Conservation (phyloP, 2,888 invertebrate species). For the Coremacera marginata region DNA sequence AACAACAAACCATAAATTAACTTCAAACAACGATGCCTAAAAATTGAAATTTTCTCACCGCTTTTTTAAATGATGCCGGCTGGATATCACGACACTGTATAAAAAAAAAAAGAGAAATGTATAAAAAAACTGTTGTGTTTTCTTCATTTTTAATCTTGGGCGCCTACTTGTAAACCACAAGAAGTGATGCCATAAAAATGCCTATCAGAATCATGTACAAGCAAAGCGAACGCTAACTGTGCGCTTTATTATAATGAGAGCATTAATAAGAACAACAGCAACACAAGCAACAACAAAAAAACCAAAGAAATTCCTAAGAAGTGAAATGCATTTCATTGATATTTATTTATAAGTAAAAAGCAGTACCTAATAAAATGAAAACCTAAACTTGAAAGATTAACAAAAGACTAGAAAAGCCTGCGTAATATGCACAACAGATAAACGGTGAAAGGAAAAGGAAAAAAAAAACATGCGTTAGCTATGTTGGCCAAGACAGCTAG, state of each 20-base stretch:
- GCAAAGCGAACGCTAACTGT: constrained; percentile 51
- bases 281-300: too few relatives aligned
- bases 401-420: too few relatives aligned
- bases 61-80: too few relatives aligned
- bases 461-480: too few relatives aligned
- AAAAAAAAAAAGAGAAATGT: too few relatives aligned
- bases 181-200: constrained; percentile 51
- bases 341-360: neutral
- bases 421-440: too few relatives aligned
- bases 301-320: constrained; percentile 25
- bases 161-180: constrained; percentile 58
- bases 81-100: too few relatives aligned
- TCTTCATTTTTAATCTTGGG: neutral
- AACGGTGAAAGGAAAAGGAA: too few relatives aligned
- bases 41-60: neutral
- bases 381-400: too few relatives aligned
- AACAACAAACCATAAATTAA: neutral
- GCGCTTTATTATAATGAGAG: constrained; percentile 64
- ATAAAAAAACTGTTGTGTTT: neutral
- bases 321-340: constrained; percentile 50
- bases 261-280: constrained; percentile 12
- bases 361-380: too few relatives aligned
- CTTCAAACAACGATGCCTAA: neutral
- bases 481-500: too few relatives aligned
- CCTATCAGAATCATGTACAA: constrained; percentile 23